Percentiles rank a stretch among this genome's conserved stretches.
Evolutionary conservation across 2,113 vertebrate genomes (phyloP).

Genomic region (Elanoides forficatus): DNA sequence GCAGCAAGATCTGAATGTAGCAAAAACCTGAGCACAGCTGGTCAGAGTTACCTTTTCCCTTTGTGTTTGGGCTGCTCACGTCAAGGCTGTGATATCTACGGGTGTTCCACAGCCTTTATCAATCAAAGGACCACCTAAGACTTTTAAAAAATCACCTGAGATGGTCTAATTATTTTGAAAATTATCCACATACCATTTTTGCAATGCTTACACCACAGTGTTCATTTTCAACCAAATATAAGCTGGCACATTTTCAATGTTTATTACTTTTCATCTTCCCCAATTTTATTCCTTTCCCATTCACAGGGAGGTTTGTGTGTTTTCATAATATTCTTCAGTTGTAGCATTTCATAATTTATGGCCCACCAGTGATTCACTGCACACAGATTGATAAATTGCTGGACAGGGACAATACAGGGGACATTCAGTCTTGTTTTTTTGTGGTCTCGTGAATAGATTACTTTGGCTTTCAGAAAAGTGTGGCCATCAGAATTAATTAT

Average conservation of each 20-base stretch:
- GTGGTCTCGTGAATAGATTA: background rate
- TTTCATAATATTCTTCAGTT: background rate
- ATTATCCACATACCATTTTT: background rate
- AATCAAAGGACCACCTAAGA: background rate
- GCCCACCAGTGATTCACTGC: background rate
- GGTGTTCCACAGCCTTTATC: background rate
- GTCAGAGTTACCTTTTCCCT: background rate
- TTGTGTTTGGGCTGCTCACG: background rate
- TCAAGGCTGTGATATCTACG: background rate
- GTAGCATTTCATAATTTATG: background rate
- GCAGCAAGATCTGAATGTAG: background rate
- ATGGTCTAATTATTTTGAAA: background rate
- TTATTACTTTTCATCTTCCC: background rate
- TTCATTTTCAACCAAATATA: background rate
- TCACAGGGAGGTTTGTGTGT: background rate
- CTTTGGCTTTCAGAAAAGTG: background rate
- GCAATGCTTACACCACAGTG: accelerated
- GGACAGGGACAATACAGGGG: background rate
- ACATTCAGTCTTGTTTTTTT: background rate
- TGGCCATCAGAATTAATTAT: background rate
- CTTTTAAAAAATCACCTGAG: background rate
- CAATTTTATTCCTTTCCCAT: background rate
- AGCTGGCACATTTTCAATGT: background rate
- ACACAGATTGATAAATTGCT: background rate
- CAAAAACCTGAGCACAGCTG: background rate